phyloP scores from a whole-genome alignment of 2,888 invertebrate genomes.

The Nemotelus nigrinus region DNA sequence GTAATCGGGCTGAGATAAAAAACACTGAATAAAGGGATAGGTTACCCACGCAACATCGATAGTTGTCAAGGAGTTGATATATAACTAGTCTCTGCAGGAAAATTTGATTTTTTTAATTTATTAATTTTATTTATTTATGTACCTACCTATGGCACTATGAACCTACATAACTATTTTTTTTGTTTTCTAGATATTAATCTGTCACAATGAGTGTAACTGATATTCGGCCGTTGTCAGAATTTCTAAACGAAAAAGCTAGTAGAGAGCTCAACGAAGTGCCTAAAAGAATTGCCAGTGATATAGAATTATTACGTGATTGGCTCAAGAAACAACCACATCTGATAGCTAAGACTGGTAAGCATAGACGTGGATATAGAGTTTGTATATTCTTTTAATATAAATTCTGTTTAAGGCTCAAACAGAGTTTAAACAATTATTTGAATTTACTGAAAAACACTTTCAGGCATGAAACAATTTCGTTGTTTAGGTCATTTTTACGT shows the following conservation, averaged over 20 bases:
- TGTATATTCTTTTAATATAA: no score
- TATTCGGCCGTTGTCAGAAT: slow-evolving; percentile 60
- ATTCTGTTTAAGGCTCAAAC: no score
- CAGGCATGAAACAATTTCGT: slow-evolving; percentile 57
- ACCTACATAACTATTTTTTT: no score
- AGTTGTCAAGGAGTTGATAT: neutral
- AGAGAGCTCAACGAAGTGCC: slow-evolving; percentile 69
- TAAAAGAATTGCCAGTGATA: slow-evolving; percentile 64
- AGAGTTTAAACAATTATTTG: slow-evolving; percentile 52
- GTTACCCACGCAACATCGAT: no score
- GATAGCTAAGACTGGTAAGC: slow-evolving; percentile 68
- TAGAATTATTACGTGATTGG: slow-evolving; percentile 69
- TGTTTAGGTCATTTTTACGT: no score
- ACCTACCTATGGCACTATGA: no score
- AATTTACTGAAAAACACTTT: slow-evolving; percentile 68
- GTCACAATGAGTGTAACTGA: neutral
- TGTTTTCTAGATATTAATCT: no score
- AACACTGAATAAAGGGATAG: no score
- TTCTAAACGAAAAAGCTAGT: slow-evolving; percentile 66
- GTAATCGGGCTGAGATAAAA: no score
- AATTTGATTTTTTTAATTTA: neutral
- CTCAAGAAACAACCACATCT: slow-evolving; percentile 69
- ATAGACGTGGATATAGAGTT: neutral
- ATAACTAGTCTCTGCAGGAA: no score
- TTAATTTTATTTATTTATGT: no score